Percentiles rank a stretch among this genome's conserved stretches.
Conservation (phyloP, 2,113 vertebrate genomes). For the Reinhardtius hippoglossoides region DNA sequence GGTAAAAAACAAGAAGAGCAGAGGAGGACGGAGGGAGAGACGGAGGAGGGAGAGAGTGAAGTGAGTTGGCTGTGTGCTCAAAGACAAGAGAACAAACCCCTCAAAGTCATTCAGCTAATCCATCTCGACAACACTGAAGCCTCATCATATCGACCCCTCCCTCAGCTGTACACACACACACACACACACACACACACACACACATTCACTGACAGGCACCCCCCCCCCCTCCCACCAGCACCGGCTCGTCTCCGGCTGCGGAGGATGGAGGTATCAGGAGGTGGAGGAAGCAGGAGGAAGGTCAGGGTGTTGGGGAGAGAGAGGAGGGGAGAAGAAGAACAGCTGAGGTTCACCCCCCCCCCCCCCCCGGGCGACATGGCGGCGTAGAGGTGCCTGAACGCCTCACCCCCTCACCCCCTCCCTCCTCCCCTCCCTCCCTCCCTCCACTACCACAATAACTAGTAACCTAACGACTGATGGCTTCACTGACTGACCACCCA, state of each 20-base stretch:
- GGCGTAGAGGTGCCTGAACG: slow-evolving; percentile 28
- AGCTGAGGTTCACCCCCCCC: slow-evolving; percentile 60
- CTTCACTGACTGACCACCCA: slow-evolving; percentile 72
- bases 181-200: slow-evolving; percentile 46
- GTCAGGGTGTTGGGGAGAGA: slow-evolving; percentile 42
- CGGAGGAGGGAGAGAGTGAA: slow-evolving; percentile 40
- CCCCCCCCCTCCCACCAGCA: not conserved
- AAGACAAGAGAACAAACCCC: slow-evolving; percentile 80
- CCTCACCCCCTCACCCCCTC: not conserved
- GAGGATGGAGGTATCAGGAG: slow-evolving; percentile 49
- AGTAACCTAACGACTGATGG: slow-evolving; percentile 54
- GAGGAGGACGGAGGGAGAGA: slow-evolving; percentile 13
- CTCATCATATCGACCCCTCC: slow-evolving; percentile 76
- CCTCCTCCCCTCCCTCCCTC: not conserved
- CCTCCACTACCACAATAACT: slow-evolving; percentile 62
- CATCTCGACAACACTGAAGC: slow-evolving; percentile 79
- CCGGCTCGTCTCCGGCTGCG: slow-evolving; percentile 34
- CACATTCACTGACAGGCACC: slow-evolving; percentile 58
- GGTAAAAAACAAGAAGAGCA: slow-evolving; percentile 12
- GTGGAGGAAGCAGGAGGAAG: slow-evolving; percentile 51
- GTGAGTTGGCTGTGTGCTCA: slow-evolving; percentile 69
- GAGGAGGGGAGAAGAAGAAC: slow-evolving; percentile 22
- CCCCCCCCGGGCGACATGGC: slow-evolving; percentile 12
- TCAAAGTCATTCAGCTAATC: slow-evolving; percentile 80
- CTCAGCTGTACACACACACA: slow-evolving; percentile 64